Evolutionary conservation across 2,888 invertebrate species (phyloP).

Genomic region (Andrena minutula): DNA sequence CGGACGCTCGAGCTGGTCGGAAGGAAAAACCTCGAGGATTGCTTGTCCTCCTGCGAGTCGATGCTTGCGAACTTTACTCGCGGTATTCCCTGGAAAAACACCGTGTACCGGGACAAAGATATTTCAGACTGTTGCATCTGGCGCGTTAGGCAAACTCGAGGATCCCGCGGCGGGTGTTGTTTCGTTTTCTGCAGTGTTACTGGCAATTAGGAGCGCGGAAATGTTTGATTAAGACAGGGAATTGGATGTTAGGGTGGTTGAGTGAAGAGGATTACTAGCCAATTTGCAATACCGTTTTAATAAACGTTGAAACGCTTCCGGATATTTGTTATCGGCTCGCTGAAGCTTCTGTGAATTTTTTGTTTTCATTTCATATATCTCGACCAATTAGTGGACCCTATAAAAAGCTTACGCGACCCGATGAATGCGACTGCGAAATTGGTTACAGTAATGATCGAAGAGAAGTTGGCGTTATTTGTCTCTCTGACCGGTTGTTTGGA

Average conservation of each 20-base stretch:
- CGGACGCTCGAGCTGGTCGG: not conserved
- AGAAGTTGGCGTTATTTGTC: constrained; percentile 1
- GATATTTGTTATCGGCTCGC: not conserved
- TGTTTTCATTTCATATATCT: not conserved
- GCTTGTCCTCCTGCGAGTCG: not conserved
- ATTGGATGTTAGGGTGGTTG: not conserved
- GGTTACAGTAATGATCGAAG: constrained; percentile 28
- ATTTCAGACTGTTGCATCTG: not conserved
- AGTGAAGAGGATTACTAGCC: no score
- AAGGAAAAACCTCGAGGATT: constrained; percentile 8
- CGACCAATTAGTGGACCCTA: not conserved
- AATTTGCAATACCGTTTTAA: no score
- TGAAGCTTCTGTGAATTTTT: not conserved
- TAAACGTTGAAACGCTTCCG: not conserved
- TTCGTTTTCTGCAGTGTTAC: not conserved
- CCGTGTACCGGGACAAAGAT: not conserved
- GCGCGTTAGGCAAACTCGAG: not conserved
- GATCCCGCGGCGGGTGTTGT: not conserved
- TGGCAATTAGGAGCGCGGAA: not conserved
- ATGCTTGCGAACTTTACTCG: not conserved
- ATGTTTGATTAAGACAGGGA: not conserved
- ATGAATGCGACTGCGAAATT: not conserved
- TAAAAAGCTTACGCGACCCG: not conserved
- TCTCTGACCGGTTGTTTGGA: not conserved
- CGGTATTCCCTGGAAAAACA: not conserved